Percentiles rank a stretch among this genome's conserved stretches.
These are phyloP conservation scores for Sinonovacula constricta DNA, from an alignment of 1,140 invertebrate species.

Conservation along the genomic window DNA sequence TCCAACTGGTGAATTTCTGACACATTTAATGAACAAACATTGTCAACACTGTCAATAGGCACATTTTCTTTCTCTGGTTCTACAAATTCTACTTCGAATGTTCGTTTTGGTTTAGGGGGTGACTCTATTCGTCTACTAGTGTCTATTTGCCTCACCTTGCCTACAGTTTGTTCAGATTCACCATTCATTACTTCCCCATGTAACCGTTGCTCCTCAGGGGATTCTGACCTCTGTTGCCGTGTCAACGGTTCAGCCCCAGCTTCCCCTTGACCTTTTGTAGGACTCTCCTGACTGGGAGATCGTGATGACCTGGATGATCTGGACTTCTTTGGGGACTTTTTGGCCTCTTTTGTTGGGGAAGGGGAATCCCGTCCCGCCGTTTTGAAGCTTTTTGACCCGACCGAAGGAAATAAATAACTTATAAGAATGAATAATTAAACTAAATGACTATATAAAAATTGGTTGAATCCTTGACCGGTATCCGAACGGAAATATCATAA, in stretches of 20 bases:
- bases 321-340: slow-evolving; percentile 56
- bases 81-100: slow-evolving; percentile 39
- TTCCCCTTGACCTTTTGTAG: slow-evolving; percentile 23
- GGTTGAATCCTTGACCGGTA: no score
- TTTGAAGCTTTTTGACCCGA: slow-evolving; percentile 53
- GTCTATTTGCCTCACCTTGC: no score
- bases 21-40: slow-evolving; percentile 39
- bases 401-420: no score
- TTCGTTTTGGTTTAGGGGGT: slow-evolving; percentile 51
- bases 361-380: slow-evolving; percentile 51
- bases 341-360: slow-evolving; percentile 59
- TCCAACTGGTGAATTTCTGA: slow-evolving; percentile 46
- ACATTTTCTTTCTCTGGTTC: slow-evolving; percentile 53
- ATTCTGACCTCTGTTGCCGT: slow-evolving; percentile 7
- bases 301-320: slow-evolving; percentile 44
- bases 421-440: no score
- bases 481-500: no score
- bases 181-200: not conserved
- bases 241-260: slow-evolving; percentile 7
- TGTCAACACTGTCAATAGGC: slow-evolving; percentile 23
- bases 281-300: slow-evolving; percentile 51
- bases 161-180: not conserved
- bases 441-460: no score
- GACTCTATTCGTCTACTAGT: slow-evolving; percentile 38
- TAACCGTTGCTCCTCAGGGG: not conserved